Percentiles rank a stretch among this genome's conserved stretches.
These are phyloP conservation scores for Drosophila mulleri DNA, from an alignment of 2,888 invertebrate species.

Conservation along the genomic window DNA sequence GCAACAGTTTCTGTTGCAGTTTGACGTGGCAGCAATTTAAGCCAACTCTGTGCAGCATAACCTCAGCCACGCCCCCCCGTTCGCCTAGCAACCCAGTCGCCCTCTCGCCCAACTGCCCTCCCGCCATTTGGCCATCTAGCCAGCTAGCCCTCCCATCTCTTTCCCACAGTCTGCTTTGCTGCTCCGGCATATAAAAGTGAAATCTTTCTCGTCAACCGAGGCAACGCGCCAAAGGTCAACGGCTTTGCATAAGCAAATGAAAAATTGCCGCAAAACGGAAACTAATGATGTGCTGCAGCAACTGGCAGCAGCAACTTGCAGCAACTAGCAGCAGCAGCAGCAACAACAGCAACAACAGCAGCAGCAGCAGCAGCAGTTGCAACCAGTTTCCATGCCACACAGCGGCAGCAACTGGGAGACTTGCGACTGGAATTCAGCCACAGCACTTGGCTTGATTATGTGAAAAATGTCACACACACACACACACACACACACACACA, in stretches of 20 bases:
- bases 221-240: slow-evolving; percentile 69
- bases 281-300: slow-evolving; percentile 82
- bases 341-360: neutral
- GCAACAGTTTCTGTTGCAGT: slow-evolving; percentile 39
- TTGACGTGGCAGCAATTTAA: slow-evolving; percentile 62
- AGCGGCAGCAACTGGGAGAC: slow-evolving; percentile 51
- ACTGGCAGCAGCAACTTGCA: slow-evolving; percentile 39
- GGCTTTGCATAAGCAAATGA: slow-evolving; percentile 78
- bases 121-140: neutral
- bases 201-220: slow-evolving; percentile 51
- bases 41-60: slow-evolving; percentile 35
- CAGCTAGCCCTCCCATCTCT: slow-evolving; percentile 3
- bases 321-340: slow-evolving; percentile 32
- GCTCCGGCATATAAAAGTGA: slow-evolving; percentile 62
- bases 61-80: neutral
- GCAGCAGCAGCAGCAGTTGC: slow-evolving; percentile 30
- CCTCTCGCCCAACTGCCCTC: neutral
- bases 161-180: neutral
- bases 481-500: slow-evolving; percentile 17
- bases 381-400: slow-evolving; percentile 60
- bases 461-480: slow-evolving; percentile 79
- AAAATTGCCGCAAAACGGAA: slow-evolving; percentile 83
- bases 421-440: slow-evolving; percentile 72
- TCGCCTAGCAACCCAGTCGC: no score
- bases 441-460: slow-evolving; percentile 79